A percentile compares a stretch with the other conserved stretches of the same genome.
phyloP scores from a whole-genome alignment of 2,113 vertebrate genomes.

The Gobiocypris rarus region DNA sequence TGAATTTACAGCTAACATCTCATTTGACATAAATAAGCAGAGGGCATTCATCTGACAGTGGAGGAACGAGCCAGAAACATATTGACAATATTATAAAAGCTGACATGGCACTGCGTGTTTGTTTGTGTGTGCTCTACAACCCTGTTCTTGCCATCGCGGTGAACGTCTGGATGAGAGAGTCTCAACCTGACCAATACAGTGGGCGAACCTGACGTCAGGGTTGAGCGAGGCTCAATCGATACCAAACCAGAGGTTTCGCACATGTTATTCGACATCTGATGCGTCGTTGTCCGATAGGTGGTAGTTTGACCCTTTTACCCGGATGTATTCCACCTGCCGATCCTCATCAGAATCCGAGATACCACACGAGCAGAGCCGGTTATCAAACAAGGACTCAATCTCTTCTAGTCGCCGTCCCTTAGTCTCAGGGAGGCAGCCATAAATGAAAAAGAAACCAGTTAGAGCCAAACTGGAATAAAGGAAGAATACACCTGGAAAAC shows the following conservation, averaged over 20 bases:
- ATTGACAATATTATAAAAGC: conserved; percentile 22
- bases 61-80: conserved; percentile 22
- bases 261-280: conserved; percentile 90
- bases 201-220: conserved; percentile 42
- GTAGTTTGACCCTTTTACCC: conserved; percentile 98
- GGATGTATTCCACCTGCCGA: conserved; percentile 96
- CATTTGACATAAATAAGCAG: conserved; percentile 30
- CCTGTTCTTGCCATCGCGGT: conserved; percentile 40
- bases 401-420: conserved; percentile 95
- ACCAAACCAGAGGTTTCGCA: conserved; percentile 28
- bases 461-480: conserved; percentile 89
- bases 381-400: conserved; percentile 94
- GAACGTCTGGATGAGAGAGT: conserved; percentile 26
- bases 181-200: conserved; percentile 45
- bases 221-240: conserved; percentile 37
- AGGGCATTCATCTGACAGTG: conserved; percentile 22
- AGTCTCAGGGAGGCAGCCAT: conserved; percentile 95
- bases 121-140: conserved; percentile 45
- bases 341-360: conserved; percentile 91
- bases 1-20: conserved; percentile 33
- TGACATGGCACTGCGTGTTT: conserved; percentile 29
- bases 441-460: conserved; percentile 89
- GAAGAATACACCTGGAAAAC: conserved; percentile 90
- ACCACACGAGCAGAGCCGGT: conserved; percentile 91
- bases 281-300: conserved; percentile 98